A percentile compares a stretch with the other conserved stretches of the same genome.
Conservation (phyloP, 2,888 invertebrate species). For the Hirtodrosophila duncani region DNA sequence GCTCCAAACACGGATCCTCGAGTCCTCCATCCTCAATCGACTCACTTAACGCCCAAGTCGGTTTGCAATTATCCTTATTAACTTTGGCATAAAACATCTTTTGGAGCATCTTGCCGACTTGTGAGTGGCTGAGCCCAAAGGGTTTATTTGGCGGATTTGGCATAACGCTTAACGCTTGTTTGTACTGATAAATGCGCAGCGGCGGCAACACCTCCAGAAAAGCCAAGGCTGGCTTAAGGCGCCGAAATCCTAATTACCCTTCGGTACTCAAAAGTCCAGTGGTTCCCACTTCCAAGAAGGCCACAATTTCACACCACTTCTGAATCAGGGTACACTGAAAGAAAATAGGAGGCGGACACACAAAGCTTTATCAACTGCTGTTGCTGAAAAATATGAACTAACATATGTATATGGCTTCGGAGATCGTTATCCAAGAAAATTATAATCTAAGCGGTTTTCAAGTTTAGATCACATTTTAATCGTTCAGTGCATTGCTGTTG, state of each 20-base stretch:
- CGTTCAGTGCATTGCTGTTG: no score
- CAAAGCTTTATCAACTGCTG: no score
- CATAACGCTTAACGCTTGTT: conserved; percentile 61
- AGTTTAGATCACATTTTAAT: no score
- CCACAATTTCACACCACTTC: conserved; percentile 68
- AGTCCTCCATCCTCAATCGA: background rate
- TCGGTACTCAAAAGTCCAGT: conserved; percentile 28
- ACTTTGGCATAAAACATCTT: conserved; percentile 54
- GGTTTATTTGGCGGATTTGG: conserved; percentile 27
- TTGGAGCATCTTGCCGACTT: conserved; percentile 16
- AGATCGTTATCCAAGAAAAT: no score
- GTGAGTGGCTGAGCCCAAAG: conserved; percentile 33
- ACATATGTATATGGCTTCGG: no score
- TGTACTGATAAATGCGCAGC: conserved; percentile 68
- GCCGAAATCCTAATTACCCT: conserved; percentile 54
- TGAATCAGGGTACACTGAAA: background rate
- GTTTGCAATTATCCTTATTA: conserved; percentile 66
- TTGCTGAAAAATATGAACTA: no score
- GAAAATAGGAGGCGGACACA: no score
- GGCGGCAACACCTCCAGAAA: conserved; percentile 41
- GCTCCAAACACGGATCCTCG: conserved; percentile 4
- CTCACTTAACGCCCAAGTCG: conserved; percentile 61
- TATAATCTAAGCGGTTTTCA: no score
- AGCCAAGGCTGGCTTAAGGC: conserved; percentile 3
- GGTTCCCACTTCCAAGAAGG: conserved; percentile 50